Percentiles rank a stretch among this genome's conserved stretches.
Evolutionary conservation across 1,140 invertebrate species (phyloP).

Genomic region (Magallana angulata): DNA sequence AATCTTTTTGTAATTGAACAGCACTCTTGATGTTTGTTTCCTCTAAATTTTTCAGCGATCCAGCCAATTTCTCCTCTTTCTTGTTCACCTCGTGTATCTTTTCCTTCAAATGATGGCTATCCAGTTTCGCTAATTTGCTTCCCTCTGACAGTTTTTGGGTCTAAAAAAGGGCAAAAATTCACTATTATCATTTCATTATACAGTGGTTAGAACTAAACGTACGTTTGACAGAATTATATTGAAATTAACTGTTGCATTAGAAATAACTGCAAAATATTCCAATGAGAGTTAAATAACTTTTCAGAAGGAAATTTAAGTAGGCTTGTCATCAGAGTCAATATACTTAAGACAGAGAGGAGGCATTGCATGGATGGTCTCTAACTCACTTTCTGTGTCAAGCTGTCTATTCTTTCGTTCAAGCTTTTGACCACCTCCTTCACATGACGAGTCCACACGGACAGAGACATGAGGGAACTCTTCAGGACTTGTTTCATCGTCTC

Average conservation of each 20-base stretch:
- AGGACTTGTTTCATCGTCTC: background rate
- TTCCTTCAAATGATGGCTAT: background rate
- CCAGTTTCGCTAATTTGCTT: background rate
- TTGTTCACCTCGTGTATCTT: background rate
- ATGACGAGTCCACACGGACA: background rate
- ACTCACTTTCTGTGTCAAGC: background rate
- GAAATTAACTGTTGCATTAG: too few species aligned
- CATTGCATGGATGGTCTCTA: background rate
- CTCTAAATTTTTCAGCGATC: background rate
- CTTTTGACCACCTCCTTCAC: background rate
- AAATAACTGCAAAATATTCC: too few species aligned
- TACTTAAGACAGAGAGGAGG: too few species aligned
- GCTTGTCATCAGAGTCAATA: too few species aligned
- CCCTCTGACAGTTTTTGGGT: background rate
- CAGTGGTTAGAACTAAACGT: too few species aligned
- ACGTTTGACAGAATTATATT: too few species aligned
- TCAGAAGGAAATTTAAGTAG: too few species aligned
- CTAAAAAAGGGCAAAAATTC: background rate
- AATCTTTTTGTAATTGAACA: background rate
- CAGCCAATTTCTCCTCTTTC: background rate
- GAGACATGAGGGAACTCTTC: background rate
- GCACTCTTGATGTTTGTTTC: background rate
- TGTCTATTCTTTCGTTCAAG: background rate
- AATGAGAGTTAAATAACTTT: too few species aligned
- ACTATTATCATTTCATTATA: too few species aligned